phyloP scores from a whole-genome alignment of 2,113 vertebrate species.

The Sminthopsis crassicaudata region DNA sequence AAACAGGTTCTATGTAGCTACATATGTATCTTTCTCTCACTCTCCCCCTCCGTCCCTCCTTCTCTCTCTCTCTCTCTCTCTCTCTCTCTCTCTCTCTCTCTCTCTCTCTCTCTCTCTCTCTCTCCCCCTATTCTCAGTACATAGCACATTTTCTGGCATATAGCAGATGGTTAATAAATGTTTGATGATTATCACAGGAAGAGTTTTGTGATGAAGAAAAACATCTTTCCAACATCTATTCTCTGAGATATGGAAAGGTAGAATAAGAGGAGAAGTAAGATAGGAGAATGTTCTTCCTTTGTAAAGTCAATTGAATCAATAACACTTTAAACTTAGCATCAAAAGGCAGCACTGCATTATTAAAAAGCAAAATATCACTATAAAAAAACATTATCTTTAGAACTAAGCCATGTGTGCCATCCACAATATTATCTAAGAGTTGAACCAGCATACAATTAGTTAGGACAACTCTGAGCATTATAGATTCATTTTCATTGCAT shows the following conservation, averaged over 20 bases:
- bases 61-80: no score
- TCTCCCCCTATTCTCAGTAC: neutral
- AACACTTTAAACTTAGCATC: neutral
- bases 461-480: neutral
- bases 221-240: neutral
- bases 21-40: no score
- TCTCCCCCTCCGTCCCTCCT: no score
- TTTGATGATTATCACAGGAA: neutral
- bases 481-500: neutral
- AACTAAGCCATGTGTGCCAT: neutral
- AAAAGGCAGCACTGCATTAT: neutral
- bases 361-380: neutral
- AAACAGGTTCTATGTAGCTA: neutral
- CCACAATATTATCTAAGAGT: neutral
- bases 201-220: neutral
- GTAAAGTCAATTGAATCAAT: neutral
- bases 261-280: neutral
- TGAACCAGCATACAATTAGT: neutral
- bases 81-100: no score
- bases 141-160: neutral
- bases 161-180: neutral
- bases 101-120: no score
- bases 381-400: neutral
- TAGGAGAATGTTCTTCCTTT: neutral
- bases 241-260: neutral